phyloP scores from a whole-genome alignment of 2,113 vertebrate genomes.

The Chaetodon auriga region DNA sequence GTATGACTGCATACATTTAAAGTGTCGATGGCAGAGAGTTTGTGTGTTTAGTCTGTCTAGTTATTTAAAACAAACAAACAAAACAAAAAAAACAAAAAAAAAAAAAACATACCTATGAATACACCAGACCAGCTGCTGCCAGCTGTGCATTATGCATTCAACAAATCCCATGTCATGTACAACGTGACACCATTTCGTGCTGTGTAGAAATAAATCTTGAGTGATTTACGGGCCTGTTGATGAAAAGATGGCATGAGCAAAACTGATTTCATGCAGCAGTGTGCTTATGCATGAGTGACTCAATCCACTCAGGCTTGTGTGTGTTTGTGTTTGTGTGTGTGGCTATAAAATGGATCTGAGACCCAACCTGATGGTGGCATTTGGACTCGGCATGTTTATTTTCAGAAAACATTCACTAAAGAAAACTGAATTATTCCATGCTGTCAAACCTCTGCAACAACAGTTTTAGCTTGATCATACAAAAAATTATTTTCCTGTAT shows the following conservation, averaged over 20 bases:
- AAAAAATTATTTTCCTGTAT: background rate
- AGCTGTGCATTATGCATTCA: slow-evolving; percentile 51
- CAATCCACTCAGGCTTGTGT: slow-evolving; percentile 4
- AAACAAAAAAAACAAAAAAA: background rate
- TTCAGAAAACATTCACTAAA: slow-evolving; percentile 8
- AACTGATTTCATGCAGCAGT: slow-evolving; percentile 41
- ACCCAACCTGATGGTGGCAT: slow-evolving; percentile 13
- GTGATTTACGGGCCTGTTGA: slow-evolving; percentile 41
- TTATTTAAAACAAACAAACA: too few species aligned
- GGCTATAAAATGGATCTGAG: background rate
- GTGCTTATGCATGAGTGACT: slow-evolving; percentile 51
- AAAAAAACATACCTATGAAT: background rate
- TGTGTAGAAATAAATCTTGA: slow-evolving; percentile 39
- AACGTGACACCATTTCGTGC: slow-evolving; percentile 42
- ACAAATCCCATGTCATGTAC: slow-evolving; percentile 36
- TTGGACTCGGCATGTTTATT: slow-evolving; percentile 9
- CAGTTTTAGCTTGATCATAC: background rate
- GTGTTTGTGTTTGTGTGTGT: background rate
- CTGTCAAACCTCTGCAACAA: slow-evolving; percentile 8
- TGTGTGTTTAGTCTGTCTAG: background rate
- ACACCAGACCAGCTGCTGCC: background rate
- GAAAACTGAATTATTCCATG: slow-evolving; percentile 14
- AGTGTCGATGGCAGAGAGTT: slow-evolving; percentile 4
- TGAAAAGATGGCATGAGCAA: slow-evolving; percentile 50
- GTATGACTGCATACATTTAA: slow-evolving; percentile 9